Evolutionary conservation across 37 sponge, comb jelly and placozoan genomes (phyloP), one percentile per base, ranked within the genome.

Genomic region (Aphrocallistes beatrix): DNA sequence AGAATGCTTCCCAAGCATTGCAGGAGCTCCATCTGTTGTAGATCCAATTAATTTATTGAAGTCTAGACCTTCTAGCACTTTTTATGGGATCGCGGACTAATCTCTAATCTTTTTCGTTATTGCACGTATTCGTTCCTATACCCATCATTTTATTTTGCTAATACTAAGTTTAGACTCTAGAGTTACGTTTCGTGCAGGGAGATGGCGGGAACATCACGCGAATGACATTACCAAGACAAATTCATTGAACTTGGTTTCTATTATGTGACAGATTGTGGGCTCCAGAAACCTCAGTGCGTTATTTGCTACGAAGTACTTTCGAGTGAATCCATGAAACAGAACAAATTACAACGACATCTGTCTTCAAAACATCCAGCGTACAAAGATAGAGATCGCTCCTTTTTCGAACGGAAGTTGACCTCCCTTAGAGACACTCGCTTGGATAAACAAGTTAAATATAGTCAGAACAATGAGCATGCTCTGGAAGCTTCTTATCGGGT

Each of bases 1-100:
- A 60, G 75, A 60, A 60, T 60, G 75, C 34, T 60, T 60, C 21
- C 75, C 75, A 60, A 60, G 75, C 75, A 60, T 60, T 60, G 75
- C 32, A 13, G 75, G 75, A 60, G 75, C 75, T 60, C 75, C 75
- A 60, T 60, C 75, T 60, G 75, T 60, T 60, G 75, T 60, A 25
- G 75, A 60, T 13, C 75, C 75, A 60, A 60, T 19, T 60, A 60
- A 60, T 60, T 60, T 60, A 13, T 60, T 60, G 75, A 60, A 60
- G 75, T 60, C 75, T 30, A 60, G 75, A 28, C 75, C 75, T n/a
- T n/a, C n/a, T n/a, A n/a, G n/a, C n/a, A n/a, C n/a, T n/a, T n/a
- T n/a, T n/a, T n/a, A n/a, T n/a, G n/a, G n/a, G n/a, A n/a, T n/a
- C n/a, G n/a, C n/a, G n/a, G n/a, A n/a, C n/a, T n/a, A n/a, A n/a